phyloP scores from a whole-genome alignment of 2,888 invertebrate species.

The Drosophila silvestris region DNA sequence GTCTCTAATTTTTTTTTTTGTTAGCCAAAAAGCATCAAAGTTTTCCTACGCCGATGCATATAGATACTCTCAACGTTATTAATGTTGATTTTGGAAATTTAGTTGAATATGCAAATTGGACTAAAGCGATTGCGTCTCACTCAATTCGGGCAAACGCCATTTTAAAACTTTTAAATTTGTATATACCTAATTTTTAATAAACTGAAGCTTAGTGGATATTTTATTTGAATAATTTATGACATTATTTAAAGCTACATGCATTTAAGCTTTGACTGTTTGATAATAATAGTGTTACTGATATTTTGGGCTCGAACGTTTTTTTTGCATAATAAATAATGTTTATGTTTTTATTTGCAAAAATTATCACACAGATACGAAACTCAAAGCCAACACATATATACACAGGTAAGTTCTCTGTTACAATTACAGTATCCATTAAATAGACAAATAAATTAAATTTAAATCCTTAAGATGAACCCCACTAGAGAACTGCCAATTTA shows the following conservation, averaged over 20 bases:
- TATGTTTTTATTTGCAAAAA: background rate
- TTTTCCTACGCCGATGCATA: constrained; percentile 27
- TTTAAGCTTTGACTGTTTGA: constrained; percentile 30
- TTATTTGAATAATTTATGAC: constrained; percentile 51
- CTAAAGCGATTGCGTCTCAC: constrained; percentile 34
- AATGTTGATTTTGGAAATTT: constrained; percentile 33
- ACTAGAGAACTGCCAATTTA: background rate
- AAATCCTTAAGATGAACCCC: background rate
- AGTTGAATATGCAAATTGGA: constrained; percentile 70
- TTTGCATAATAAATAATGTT: constrained; percentile 36
- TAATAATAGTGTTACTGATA: background rate
- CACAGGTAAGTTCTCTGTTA: background rate
- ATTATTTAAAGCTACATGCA: constrained; percentile 40
- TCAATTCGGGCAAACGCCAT: constrained; percentile 33
- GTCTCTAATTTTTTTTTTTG: constrained; percentile 6
- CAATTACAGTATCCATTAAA: background rate
- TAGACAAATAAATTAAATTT: background rate
- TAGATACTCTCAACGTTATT: constrained; percentile 13
- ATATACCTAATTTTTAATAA: constrained; percentile 24
- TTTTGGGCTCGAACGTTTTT: constrained; percentile 2
- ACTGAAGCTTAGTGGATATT: constrained; percentile 14
- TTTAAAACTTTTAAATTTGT: constrained; percentile 38
- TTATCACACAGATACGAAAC: background rate
- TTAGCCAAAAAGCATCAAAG: constrained; percentile 41
- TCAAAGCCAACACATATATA: background rate